Percentiles rank a stretch among this genome's conserved stretches.
phyloP scores from a whole-genome alignment of 2,888 invertebrate species.

The Cataglyphis altisquamis region DNA sequence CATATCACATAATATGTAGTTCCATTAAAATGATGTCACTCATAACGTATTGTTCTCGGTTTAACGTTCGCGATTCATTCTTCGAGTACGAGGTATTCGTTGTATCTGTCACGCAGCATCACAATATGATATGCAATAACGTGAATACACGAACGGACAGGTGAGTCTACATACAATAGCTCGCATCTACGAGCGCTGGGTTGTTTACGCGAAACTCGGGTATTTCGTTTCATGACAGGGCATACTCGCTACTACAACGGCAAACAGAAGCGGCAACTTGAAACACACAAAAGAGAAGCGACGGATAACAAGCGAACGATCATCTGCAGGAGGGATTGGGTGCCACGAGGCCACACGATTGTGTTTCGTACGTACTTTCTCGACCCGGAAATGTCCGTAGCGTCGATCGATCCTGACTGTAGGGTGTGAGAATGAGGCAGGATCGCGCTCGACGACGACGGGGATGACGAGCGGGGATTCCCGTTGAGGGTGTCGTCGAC shows the following conservation, averaged over 20 bases:
- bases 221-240: neutral
- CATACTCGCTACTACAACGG: slow-evolving; percentile 36
- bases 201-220: slow-evolving; percentile 8
- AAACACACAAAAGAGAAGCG: slow-evolving; percentile 29
- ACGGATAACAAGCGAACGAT: slow-evolving; percentile 26
- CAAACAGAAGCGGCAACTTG: slow-evolving; percentile 56
- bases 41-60: neutral
- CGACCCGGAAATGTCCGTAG: slow-evolving; percentile 71
- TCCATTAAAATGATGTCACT: neutral
- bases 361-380: slow-evolving; percentile 81
- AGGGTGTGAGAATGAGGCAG: slow-evolving; percentile 73
- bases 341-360: slow-evolving; percentile 55
- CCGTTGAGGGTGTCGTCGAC: slow-evolving; percentile 85
- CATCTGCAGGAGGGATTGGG: slow-evolving; percentile 28
- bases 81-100: neutral
- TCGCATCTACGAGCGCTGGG: neutral
- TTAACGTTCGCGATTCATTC: neutral
- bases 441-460: slow-evolving; percentile 73
- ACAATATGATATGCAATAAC: slow-evolving; percentile 1
- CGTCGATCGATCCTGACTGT: slow-evolving; percentile 77
- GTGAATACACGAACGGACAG: neutral
- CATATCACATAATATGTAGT: neutral
- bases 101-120: neutral
- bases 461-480: slow-evolving; percentile 80
- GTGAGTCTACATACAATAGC: slow-evolving; percentile 36